Evolutionary conservation across 2,113 vertebrate genomes (phyloP).

Genomic region (Aptenodytes forsteri): DNA sequence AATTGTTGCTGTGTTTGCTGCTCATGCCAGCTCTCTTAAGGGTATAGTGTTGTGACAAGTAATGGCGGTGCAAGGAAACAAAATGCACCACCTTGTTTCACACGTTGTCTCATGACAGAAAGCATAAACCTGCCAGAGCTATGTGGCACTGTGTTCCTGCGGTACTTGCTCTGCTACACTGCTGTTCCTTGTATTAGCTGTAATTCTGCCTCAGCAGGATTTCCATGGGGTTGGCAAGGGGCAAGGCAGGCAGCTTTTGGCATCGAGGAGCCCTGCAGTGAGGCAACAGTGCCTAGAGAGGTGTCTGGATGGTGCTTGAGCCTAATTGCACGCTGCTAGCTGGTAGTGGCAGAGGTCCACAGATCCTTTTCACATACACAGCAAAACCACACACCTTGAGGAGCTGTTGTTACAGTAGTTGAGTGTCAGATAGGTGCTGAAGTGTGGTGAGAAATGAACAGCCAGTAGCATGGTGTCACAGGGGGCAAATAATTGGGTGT

Average conservation of each 20-base stretch:
- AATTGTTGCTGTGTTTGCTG: neutral
- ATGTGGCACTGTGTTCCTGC: neutral
- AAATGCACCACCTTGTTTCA: neutral
- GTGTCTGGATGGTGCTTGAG: neutral
- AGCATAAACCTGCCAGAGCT: neutral
- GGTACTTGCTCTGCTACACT: neutral
- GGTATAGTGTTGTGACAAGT: neutral
- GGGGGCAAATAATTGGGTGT: neutral
- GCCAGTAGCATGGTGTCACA: neutral
- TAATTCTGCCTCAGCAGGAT: neutral
- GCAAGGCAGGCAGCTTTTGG: neutral
- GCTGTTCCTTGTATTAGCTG: neutral
- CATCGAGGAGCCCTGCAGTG: neutral
- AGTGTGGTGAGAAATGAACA: neutral
- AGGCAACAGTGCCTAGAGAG: neutral
- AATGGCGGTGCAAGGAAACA: accelerated
- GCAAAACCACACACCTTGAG: neutral
- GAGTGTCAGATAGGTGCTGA: neutral
- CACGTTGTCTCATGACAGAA: neutral
- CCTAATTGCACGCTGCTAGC: neutral
- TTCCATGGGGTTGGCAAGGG: neutral
- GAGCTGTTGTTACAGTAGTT: neutral
- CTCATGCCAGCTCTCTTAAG: neutral
- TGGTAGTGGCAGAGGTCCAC: neutral
- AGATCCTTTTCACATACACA: neutral